A percentile compares a stretch with the other conserved stretches of the same genome.
These are phyloP conservation scores for Therioaphis trifolii DNA, from an alignment of 2,888 invertebrate species.

Conservation along the genomic window DNA sequence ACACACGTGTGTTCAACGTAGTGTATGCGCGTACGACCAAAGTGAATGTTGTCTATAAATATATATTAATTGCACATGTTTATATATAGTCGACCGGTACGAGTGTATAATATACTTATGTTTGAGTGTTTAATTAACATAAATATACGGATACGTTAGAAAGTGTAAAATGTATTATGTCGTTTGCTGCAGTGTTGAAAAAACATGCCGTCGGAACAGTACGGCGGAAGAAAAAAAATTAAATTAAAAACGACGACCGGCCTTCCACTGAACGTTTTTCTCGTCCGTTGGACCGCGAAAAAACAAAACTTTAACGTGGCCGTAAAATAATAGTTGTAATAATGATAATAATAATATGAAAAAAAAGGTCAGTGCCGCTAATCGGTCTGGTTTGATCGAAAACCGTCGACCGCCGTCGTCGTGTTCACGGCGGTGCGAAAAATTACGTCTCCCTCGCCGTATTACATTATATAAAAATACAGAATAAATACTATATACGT, in stretches of 20 bases:
- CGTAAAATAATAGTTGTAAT: neutral
- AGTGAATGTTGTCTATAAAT: no score
- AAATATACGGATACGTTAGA: no score
- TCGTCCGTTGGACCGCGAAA: slow-evolving; percentile 39
- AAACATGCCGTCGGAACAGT: no score
- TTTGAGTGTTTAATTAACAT: no score
- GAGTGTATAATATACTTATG: no score
- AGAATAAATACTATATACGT: neutral
- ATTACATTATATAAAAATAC: neutral
- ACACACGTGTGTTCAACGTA: no score
- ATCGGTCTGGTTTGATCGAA: slow-evolving; percentile 30
- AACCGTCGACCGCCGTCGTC: neutral
- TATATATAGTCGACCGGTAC: no score
- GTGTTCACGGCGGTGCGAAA: neutral
- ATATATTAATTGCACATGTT: no score
- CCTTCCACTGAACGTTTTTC: slow-evolving; percentile 12
- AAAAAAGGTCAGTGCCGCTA: slow-evolving; percentile 24
- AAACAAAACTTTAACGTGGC: slow-evolving; percentile 14
- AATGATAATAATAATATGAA: neutral
- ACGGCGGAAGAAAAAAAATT: neutral
- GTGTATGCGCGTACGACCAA: no score
- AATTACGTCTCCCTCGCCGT: no score
- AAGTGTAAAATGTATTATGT: no score
- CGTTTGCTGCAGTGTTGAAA: no score
- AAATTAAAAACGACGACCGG: neutral